phyloP scores from a whole-genome alignment of 2,888 invertebrate genomes.

The Drosophila nr. fundita region DNA sequence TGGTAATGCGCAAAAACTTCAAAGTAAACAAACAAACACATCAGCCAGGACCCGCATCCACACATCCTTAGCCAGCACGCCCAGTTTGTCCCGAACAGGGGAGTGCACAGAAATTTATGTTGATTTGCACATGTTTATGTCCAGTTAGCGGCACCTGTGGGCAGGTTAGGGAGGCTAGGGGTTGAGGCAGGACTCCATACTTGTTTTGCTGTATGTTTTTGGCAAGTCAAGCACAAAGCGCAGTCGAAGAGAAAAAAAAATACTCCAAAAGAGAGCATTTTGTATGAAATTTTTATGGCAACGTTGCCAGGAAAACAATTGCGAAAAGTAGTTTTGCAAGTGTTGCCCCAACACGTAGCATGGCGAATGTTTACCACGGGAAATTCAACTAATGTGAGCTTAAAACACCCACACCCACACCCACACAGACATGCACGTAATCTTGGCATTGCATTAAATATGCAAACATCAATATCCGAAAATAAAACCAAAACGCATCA shows the following conservation, averaged over 20 bases:
- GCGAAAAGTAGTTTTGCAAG: conserved; percentile 74
- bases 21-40: conserved; percentile 81
- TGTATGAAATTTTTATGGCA: conserved; percentile 61
- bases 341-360: conserved; percentile 59
- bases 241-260: background rate
- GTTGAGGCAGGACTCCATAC: conserved; percentile 2
- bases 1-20: conserved; percentile 72
- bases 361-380: conserved; percentile 68
- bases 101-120: conserved; percentile 67
- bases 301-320: conserved; percentile 77
- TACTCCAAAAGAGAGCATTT: conserved; percentile 26
- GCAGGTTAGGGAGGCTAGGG: background rate
- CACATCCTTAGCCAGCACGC: background rate
- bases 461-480: conserved; percentile 49
- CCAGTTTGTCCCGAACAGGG: conserved; percentile 18
- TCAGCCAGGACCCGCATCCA: conserved; percentile 48
- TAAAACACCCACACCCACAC: conserved; percentile 26
- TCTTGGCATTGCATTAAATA: conserved; percentile 37
- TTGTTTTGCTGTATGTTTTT: conserved; percentile 73
- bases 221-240: conserved; percentile 62
- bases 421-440: conserved; percentile 10
- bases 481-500: conserved; percentile 44
- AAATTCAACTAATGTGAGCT: conserved; percentile 69
- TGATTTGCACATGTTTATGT: conserved; percentile 80
- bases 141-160: conserved; percentile 74